phyloP scores from a whole-genome alignment of 2,797 vertebrate genomes.

The Decapterus maruadsi region DNA sequence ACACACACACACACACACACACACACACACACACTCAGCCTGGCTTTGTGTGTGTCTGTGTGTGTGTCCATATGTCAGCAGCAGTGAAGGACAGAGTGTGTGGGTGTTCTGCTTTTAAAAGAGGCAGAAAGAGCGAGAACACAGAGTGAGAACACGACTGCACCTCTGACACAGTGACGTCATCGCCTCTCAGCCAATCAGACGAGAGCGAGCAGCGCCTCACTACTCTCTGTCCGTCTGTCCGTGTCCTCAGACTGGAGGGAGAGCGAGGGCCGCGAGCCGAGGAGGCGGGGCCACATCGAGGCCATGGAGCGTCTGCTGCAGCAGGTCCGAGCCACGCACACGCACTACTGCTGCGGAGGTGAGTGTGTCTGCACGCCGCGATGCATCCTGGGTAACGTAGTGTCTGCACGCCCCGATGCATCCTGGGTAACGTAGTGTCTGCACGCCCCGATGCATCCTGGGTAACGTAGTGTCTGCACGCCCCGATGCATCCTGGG shows the following conservation, averaged over 20 bases:
- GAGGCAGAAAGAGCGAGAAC: not conserved
- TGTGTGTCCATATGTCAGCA: conserved; percentile 4
- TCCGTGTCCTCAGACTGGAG: conserved; percentile 91
- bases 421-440: too few relatives aligned
- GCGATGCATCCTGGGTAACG: too few relatives aligned
- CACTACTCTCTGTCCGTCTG: not conserved
- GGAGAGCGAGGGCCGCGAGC: conserved; percentile 91
- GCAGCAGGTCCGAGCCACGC: conserved; percentile 94
- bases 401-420: too few relatives aligned
- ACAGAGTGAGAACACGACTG: not conserved
- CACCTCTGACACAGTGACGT: not conserved
- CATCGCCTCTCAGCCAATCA: too few relatives aligned
- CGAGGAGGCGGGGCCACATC: conserved; percentile 89
- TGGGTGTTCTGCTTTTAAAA: conserved; percentile 38
- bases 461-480: too few relatives aligned
- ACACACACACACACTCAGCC: not conserved
- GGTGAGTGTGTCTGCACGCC: conserved; percentile 49
- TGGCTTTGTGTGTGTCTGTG: conserved; percentile 19
- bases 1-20: too few relatives aligned
- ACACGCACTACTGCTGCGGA: conserved; percentile 85
- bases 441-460: too few relatives aligned
- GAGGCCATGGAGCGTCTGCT: conserved; percentile 95
- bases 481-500: too few relatives aligned
- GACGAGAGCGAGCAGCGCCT: too few relatives aligned
- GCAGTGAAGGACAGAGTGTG: conserved; percentile 26